phyloP scores from a whole-genome alignment of 2,888 invertebrate species.

The Plagodis dolabraria region DNA sequence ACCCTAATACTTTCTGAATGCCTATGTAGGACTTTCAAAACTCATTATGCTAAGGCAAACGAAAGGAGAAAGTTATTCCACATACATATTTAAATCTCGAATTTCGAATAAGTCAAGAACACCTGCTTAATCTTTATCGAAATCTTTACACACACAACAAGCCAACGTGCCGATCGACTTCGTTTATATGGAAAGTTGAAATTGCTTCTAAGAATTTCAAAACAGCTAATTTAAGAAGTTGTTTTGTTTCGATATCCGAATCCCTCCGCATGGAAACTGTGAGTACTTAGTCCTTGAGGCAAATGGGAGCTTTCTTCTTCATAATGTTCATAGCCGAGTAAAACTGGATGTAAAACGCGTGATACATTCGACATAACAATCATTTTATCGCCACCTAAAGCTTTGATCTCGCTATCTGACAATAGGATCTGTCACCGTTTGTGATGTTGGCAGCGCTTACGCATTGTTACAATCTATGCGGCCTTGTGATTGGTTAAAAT shows the following conservation, averaged over 20 bases:
- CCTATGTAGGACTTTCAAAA: too few relatives aligned
- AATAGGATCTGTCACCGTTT: conserved; percentile 20
- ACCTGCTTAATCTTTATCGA: background rate
- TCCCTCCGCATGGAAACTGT: background rate
- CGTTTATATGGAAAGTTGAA: conserved; percentile 7
- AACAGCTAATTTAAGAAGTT: conserved; percentile 1
- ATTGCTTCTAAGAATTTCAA: conserved; percentile 5
- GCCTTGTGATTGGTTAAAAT: conserved; percentile 27
- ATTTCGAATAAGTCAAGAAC: background rate
- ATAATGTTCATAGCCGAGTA: conserved; percentile 5
- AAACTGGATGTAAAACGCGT: conserved; percentile 2
- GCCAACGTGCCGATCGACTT: conserved; percentile 1
- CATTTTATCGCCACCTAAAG: conserved; percentile 20
- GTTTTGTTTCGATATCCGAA: conserved; percentile 5
- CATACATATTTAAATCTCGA: background rate
- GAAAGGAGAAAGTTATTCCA: background rate
- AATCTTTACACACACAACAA: background rate
- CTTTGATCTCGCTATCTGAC: conserved; percentile 20
- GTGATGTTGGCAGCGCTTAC: conserved; percentile 23
- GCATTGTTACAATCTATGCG: conserved; percentile 19
- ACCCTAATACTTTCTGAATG: too few relatives aligned
- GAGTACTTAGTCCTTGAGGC: background rate
- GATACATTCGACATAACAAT: conserved; percentile 4
- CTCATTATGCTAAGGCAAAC: background rate
- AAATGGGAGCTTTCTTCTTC: conserved; percentile 7